Percentiles rank a stretch among this genome's conserved stretches.
Conservation (phyloP, 1,140 invertebrate species). For the Prorops nasuta region DNA sequence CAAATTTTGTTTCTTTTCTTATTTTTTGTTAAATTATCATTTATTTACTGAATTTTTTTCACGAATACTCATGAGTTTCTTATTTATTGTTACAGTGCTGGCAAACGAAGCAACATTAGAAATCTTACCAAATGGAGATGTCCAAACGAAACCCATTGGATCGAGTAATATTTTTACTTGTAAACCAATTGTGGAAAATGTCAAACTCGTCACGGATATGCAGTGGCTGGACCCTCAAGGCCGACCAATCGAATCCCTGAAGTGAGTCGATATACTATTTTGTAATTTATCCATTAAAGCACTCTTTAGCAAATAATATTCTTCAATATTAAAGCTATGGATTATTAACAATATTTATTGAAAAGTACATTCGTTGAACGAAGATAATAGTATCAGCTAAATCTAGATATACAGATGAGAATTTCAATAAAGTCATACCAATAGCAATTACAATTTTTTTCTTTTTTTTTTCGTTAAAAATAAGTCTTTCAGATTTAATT, state of each 20-base stretch:
- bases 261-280: constrained; percentile 51
- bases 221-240: constrained; percentile 71
- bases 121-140: constrained; percentile 66
- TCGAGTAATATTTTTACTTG: constrained; percentile 71
- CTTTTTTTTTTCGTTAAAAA: too few species aligned
- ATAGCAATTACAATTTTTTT: too few species aligned
- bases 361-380: not conserved
- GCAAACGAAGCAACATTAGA: constrained; percentile 50
- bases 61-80: too few species aligned
- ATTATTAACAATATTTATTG: constrained; percentile 6
- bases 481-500: too few species aligned
- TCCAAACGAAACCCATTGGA: constrained; percentile 69
- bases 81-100: too few species aligned
- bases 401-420: too few species aligned
- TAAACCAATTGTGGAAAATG: constrained; percentile 62
- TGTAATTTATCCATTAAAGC: not conserved
- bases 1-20: too few species aligned
- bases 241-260: constrained; percentile 63
- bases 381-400: not conserved
- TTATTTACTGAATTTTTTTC: too few species aligned
- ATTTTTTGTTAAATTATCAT: too few species aligned
- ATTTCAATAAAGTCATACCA: too few species aligned
- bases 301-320: too few species aligned
- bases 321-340: too few species aligned
- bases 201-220: constrained; percentile 63